Conservation (phyloP, 2,113 vertebrate genomes). For the Melierax canorus region DNA sequence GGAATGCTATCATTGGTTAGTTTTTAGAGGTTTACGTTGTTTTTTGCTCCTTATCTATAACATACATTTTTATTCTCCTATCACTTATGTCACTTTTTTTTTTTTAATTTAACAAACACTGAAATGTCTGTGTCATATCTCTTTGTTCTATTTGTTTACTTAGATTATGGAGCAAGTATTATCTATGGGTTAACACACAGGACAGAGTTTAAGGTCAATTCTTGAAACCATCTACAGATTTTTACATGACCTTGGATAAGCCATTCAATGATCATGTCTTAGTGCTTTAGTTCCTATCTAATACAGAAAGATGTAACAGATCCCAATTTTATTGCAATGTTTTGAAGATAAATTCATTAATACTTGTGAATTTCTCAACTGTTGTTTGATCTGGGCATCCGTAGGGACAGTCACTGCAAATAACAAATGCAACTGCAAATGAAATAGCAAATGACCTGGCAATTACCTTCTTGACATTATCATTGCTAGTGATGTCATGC, state of each 20-base stretch:
- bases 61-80: not conserved
- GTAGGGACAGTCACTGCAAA: not conserved
- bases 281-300: not conserved
- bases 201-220: not conserved
- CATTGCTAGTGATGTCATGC: not conserved
- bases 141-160: not conserved
- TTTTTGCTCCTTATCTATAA: not conserved
- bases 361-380: not conserved
- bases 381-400: not conserved
- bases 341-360: not conserved
- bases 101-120: not conserved
- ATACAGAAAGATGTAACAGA: not conserved
- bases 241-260: not conserved
- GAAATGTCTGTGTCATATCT: not conserved
- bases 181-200: not conserved
- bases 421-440: not conserved
- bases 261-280: not conserved
- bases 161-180: not conserved
- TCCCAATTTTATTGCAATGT: not conserved
- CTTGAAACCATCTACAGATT: not conserved
- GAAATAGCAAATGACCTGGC: not conserved
- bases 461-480: not conserved
- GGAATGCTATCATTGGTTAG: not conserved
- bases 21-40: not conserved
- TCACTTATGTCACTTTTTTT: not conserved